phyloP scores from a whole-genome alignment of 37 sponge, comb jelly and placozoan genomes.

The Tethya wilhelma region DNA sequence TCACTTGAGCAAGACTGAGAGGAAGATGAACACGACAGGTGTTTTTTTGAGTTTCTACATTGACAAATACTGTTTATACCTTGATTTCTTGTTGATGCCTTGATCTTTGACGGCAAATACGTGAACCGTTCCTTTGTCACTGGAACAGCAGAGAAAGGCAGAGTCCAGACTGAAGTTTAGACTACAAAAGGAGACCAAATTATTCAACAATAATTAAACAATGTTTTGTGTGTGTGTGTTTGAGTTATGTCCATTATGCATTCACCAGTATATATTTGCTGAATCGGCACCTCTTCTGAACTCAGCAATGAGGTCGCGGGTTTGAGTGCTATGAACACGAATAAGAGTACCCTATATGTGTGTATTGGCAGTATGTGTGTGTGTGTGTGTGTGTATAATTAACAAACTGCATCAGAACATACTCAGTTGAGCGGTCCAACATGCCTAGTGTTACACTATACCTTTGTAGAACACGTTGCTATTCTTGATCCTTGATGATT shows the following conservation, averaged over 20 bases:
- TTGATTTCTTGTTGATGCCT: slow-evolving; percentile 89
- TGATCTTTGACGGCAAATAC: slow-evolving; percentile 90
- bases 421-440: too few relatives aligned
- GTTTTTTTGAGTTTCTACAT: neutral
- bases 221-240: neutral
- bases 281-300: slow-evolving; percentile 91
- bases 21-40: neutral
- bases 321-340: slow-evolving; percentile 74
- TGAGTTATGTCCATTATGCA: neutral
- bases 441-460: neutral
- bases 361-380: too few relatives aligned
- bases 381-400: too few relatives aligned
- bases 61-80: slow-evolving; percentile 18
- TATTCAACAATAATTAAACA: too few relatives aligned
- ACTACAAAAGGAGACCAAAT: too few relatives aligned
- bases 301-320: slow-evolving; percentile 76
- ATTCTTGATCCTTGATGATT: slow-evolving; percentile 72
- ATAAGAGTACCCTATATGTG: slow-evolving; percentile 95
- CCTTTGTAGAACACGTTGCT: slow-evolving; percentile 88
- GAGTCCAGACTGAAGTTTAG: slow-evolving; percentile 91
- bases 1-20: slow-evolving; percentile 62
- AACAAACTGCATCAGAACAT: too few relatives aligned
- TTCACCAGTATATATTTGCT: slow-evolving; percentile 85
- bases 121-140: slow-evolving; percentile 98
- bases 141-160: slow-evolving; percentile 87